Evolutionary conservation across 2,113 vertebrate species (phyloP), one percentile per base, ranked within the genome.

Genomic region (Conger conger): DNA sequence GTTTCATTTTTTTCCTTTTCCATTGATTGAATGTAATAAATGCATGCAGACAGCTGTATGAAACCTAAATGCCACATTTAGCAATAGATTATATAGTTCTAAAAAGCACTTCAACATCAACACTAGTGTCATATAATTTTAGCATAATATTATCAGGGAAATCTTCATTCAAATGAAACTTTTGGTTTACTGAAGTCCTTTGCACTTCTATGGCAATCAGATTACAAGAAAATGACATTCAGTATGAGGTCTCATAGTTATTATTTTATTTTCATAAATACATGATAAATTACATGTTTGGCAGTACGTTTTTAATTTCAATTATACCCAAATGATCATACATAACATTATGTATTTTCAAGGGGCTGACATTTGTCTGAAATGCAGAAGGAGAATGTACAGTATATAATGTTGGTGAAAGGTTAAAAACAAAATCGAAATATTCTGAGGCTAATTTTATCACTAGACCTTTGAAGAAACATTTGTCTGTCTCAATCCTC

Each of bases 101-200:
- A 68, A 1, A n/a, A 33, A 11, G 54, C 85, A 82, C 78, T 80
- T 85, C 86, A 53, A 82, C 77, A 54, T 81, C 37, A 82, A 27
- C 87, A 84, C 53, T 79, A 27, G 18, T 63, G 23, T 63, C 4
- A 63, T 63, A 27, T 63, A 27, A 23, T 63, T 63, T 27, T 27
- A 27, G 23, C 7, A 2, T 63, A 63, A 63, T 20, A 54, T 38
- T 38, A 36, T 15, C 11, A 15, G 45, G 11, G 9, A 50, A 8
- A 13, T 13, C 45, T 13, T 13, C 1, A 50, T 50, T 50, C 6
- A 50, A 9, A 1, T 50, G 7, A n/a, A n/a, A n/a, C n/a, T n/a
- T n/a, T n/a, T n/a, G n/a, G n/a, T n/a, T n/a, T n/a, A n/a, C n/a
- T n/a, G n/a, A n/a, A n/a, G n/a, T n/a, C 45, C 11, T 13, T 13